Percentiles rank a stretch among this genome's conserved stretches.
Conservation (phyloP, 2,113 vertebrate species). For the Hipposideros armiger region DNA sequence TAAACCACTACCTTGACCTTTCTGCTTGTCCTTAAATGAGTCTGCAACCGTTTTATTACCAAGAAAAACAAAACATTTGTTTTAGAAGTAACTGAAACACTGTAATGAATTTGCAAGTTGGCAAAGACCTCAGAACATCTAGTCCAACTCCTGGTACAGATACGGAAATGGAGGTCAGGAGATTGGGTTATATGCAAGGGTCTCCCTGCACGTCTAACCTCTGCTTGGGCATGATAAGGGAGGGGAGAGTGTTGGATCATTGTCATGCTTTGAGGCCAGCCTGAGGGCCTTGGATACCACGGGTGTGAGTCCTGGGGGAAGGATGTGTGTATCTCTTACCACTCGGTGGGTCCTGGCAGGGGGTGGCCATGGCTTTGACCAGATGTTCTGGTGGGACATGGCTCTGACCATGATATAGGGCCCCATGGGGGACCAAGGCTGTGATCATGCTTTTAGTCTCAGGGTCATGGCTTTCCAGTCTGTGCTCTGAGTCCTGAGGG, state of each 20-base stretch:
- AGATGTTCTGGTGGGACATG: not conserved
- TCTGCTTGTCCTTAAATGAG: conserved; percentile 28
- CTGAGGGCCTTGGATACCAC: not conserved
- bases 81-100: conserved; percentile 51
- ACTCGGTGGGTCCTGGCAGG: not conserved
- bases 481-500: not conserved
- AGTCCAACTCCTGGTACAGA: not conserved
- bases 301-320: not conserved
- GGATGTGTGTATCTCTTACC: not conserved
- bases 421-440: not conserved
- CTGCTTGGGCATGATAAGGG: conserved; percentile 27
- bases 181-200: not conserved
- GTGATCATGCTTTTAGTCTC: not conserved
- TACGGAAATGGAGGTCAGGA: not conserved
- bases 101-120: conserved; percentile 47
- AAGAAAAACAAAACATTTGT: conserved; percentile 39
- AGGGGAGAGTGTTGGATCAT: not conserved
- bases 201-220: conserved; percentile 2
- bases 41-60: conserved; percentile 41
- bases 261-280: not conserved
- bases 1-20: not conserved
- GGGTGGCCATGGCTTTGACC: not conserved
- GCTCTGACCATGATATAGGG: not conserved
- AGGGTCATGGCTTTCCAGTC: not conserved
- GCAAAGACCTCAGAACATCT: conserved; percentile 38